phyloP scores from a whole-genome alignment of 2,888 invertebrate species.

The Xestia c-nigrum region DNA sequence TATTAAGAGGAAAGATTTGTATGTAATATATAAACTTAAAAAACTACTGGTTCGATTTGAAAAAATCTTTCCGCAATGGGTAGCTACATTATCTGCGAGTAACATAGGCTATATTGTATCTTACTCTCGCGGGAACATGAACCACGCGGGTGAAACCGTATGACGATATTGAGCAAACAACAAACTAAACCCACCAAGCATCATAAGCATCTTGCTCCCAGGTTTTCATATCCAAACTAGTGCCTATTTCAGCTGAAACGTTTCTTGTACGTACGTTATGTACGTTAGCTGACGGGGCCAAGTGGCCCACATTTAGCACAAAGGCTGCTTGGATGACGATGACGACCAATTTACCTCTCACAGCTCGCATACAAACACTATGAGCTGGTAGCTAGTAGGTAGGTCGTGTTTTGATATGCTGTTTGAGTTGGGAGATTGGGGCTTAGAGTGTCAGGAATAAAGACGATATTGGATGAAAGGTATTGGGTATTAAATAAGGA shows the following conservation, averaged over 20 bases:
- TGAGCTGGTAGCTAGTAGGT: neutral
- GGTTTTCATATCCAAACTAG: neutral
- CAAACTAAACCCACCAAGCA: neutral
- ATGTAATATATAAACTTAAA: too few relatives aligned
- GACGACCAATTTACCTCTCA: constrained; percentile 73
- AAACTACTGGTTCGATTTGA: too few relatives aligned
- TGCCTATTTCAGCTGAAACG: constrained; percentile 5
- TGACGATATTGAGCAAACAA: neutral
- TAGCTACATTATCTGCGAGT: too few relatives aligned
- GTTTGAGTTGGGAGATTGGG: constrained; percentile 11
- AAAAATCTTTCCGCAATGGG: too few relatives aligned
- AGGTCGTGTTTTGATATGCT: constrained; percentile 50
- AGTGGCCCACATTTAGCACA: constrained; percentile 76
- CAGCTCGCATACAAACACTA: constrained; percentile 40
- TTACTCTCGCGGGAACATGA: too few relatives aligned
- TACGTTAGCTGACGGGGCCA: constrained; percentile 42
- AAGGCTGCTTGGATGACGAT: constrained; percentile 70
- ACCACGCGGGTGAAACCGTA: too few relatives aligned
- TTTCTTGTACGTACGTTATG: constrained; percentile 23
- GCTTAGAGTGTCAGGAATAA: neutral
- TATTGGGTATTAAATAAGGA: neutral
- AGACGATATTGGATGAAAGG: neutral
- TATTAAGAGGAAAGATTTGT: too few relatives aligned
- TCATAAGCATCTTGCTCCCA: neutral
- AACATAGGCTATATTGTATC: too few relatives aligned